Percentiles rank a stretch among this genome's conserved stretches.
These are phyloP conservation scores for Drosophila truncata DNA, from an alignment of 1,140 invertebrate genomes.

Conservation along the genomic window DNA sequence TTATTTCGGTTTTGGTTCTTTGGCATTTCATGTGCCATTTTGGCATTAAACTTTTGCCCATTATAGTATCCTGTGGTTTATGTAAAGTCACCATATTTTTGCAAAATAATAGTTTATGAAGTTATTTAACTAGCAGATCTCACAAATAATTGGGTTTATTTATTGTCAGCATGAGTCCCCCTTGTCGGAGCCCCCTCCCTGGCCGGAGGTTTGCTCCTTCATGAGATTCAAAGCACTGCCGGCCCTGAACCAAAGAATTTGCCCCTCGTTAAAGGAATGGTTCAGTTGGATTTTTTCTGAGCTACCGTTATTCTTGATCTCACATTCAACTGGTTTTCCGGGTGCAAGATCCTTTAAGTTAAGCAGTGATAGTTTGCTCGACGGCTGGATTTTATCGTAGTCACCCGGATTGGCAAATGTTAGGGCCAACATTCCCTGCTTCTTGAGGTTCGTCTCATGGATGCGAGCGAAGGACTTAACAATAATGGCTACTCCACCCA, in stretches of 20 bases:
- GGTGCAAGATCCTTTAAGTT: conserved; percentile 94
- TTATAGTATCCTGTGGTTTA: conserved; percentile 42
- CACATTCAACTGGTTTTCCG: conserved; percentile 96
- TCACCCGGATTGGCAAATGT: conserved; percentile 98
- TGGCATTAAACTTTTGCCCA: conserved; percentile 47
- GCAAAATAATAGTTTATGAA: conserved; percentile 14
- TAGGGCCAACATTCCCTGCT: conserved; percentile 98
- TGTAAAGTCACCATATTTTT: conserved; percentile 33
- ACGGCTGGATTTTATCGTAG: conserved; percentile 98
- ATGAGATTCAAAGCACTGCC: conserved; percentile 99
- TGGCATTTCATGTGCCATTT: conserved; percentile 40
- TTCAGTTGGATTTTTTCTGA: conserved; percentile 95
- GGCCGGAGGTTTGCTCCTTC: conserved; percentile 91
- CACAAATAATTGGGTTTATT: neutral
- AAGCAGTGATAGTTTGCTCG: conserved; percentile 96
- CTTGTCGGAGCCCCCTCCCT: neutral
- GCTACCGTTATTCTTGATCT: conserved; percentile 96
- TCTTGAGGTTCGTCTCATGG: conserved; percentile 99
- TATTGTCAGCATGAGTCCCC: neutral
- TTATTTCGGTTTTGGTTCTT: conserved; percentile 53
- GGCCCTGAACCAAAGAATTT: conserved; percentile 99
- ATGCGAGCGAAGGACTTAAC: conserved; percentile 99
- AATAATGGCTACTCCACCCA: conserved; percentile 98
- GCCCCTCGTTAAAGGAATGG: conserved; percentile 98
- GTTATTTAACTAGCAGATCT: neutral